These are phyloP conservation scores for Macquaria australasica DNA, from an alignment of 2,113 vertebrate genomes.

Conservation along the genomic window DNA sequence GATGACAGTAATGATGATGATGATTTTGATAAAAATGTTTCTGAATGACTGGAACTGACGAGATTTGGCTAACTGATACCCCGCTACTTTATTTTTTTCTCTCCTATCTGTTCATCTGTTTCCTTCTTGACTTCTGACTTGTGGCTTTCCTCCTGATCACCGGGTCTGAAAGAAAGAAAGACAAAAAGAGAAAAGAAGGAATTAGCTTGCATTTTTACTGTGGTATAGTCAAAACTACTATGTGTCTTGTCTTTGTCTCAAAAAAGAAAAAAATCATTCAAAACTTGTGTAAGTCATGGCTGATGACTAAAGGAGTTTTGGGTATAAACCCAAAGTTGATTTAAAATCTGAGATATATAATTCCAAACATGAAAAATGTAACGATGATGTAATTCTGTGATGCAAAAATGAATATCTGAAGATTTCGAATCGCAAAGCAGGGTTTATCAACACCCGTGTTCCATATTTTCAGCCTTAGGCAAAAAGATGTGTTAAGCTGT, in stretches of 20 bases:
- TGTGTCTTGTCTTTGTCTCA: not conserved
- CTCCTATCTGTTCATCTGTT: conserved; percentile 9
- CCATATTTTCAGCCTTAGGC: conserved; percentile 24
- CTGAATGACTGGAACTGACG: conserved; percentile 4
- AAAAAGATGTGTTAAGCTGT: conserved; percentile 3
- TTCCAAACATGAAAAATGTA: not conserved
- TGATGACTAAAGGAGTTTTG: not conserved
- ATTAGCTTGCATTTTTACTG: conserved; percentile 10
- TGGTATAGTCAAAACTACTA: not conserved
- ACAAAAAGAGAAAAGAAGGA: conserved; percentile 9
- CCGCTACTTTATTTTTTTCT: conserved; percentile 39
- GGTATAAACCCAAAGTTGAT: not conserved
- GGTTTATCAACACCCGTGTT: not conserved
- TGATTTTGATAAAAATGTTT: conserved; percentile 8
- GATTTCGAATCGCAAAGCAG: not conserved
- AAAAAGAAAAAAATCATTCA: not conserved
- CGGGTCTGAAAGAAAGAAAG: conserved; percentile 63
- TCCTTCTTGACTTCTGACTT: conserved; percentile 37
- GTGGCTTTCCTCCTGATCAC: conserved; percentile 50
- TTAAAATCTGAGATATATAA: not conserved
- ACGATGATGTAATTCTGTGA: not conserved
- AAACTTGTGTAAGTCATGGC: not conserved
- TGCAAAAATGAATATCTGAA: not conserved
- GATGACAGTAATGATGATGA: not conserved
- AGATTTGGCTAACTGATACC: conserved; percentile 33